Conservation (phyloP, 2,113 vertebrate species). For the Bucco capensis region DNA sequence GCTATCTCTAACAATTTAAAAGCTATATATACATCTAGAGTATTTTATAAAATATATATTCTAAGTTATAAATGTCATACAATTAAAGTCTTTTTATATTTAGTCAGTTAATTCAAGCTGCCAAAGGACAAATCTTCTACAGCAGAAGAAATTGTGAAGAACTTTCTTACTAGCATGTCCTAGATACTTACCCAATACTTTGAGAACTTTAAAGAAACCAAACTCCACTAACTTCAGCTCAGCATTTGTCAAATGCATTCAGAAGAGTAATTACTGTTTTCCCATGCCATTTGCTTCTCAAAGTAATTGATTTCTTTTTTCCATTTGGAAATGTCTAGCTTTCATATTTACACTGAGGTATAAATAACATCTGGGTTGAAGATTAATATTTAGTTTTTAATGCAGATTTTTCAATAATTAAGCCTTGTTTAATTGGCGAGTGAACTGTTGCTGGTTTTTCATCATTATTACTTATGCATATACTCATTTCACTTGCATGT, state of each 20-base stretch:
- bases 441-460: neutral
- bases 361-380: conserved; percentile 17
- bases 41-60: neutral
- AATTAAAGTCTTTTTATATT: neutral
- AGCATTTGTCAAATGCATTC: neutral
- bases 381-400: neutral
- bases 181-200: neutral
- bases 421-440: neutral
- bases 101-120: neutral
- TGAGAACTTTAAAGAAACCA: neutral
- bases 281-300: neutral
- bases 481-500: neutral
- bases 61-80: neutral
- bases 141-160: neutral
- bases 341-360: neutral
- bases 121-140: neutral
- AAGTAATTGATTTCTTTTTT: conserved; percentile 9
- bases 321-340: neutral
- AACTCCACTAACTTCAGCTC: neutral
- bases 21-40: neutral
- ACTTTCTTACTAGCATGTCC: neutral
- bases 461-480: neutral
- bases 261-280: conserved; percentile 24
- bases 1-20: neutral
- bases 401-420: neutral